Evolutionary conservation across 2,888 invertebrate genomes (phyloP).

Genomic region (Eristalis intricaria): DNA sequence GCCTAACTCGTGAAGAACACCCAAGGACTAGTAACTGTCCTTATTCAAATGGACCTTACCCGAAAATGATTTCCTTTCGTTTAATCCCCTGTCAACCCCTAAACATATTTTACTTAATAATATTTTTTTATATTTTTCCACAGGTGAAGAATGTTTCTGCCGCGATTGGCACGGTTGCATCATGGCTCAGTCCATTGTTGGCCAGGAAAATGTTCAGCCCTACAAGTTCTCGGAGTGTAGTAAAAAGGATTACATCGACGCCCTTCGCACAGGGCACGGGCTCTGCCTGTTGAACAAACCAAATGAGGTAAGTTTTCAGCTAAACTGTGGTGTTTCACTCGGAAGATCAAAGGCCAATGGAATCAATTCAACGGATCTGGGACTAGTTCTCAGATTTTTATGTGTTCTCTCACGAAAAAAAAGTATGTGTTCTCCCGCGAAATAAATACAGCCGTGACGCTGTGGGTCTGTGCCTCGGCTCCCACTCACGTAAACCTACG

Average conservation of each 20-base stretch:
- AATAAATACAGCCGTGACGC: too few species aligned
- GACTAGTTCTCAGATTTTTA: too few species aligned
- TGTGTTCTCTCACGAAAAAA: too few species aligned
- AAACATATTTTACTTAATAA: too few species aligned
- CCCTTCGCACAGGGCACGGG: conserved; percentile 92
- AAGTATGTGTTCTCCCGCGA: too few species aligned
- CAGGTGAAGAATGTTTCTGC: conserved; percentile 92
- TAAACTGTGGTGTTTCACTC: background rate
- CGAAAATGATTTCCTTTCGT: too few species aligned
- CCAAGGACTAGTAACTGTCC: too few species aligned
- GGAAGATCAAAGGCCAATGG: background rate
- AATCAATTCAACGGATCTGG: background rate
- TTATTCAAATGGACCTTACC: too few species aligned
- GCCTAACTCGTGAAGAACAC: too few species aligned
- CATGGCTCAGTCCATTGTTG: conserved; percentile 96
- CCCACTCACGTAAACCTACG: too few species aligned
- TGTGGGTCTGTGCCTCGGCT: too few species aligned
- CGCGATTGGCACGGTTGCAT: conserved; percentile 98
- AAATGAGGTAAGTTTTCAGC: conserved; percentile 87
- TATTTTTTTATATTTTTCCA: conserved; percentile 34
- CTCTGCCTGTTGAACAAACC: conserved; percentile 97
- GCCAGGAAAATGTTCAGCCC: conserved; percentile 95
- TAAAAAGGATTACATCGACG: conserved; percentile 93
- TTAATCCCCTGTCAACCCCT: too few species aligned
- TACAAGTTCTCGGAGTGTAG: conserved; percentile 99